Evolutionary conservation across 1,140 invertebrate genomes (phyloP).

Genomic region (Drosophila burlai): DNA sequence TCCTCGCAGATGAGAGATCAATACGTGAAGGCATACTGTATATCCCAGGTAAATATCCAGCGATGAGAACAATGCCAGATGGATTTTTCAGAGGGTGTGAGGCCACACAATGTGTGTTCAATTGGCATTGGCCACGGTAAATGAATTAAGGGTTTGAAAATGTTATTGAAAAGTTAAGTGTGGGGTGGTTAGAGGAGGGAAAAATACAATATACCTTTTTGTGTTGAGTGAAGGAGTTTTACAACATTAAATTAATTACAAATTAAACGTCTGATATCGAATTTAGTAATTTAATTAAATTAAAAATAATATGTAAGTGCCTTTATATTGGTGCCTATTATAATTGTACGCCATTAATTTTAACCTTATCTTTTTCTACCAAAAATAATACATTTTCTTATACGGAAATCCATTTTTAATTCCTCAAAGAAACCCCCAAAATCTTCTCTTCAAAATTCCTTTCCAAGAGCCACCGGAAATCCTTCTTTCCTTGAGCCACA

Average conservation of each 20-base stretch:
- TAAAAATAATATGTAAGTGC: not conserved
- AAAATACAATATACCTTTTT: not conserved
- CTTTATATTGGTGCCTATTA: not conserved
- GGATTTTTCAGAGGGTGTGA: slow-evolving; percentile 18
- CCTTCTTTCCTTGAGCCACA: not conserved
- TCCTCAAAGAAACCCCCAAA: not conserved
- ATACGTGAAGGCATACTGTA: slow-evolving; percentile 3
- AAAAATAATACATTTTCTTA: not conserved
- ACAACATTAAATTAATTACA: not conserved
- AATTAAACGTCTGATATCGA: no score
- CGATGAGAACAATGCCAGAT: slow-evolving; percentile 30
- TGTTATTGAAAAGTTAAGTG: slow-evolving; percentile 3
- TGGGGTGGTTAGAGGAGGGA: not conserved
- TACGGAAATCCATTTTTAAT: not conserved
- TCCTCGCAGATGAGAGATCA: slow-evolving; percentile 15
- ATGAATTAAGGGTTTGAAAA: slow-evolving; percentile 11
- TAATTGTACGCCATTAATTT: not conserved
- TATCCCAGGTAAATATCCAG: slow-evolving; percentile 37
- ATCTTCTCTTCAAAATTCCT: not conserved
- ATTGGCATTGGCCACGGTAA: slow-evolving; percentile 17
- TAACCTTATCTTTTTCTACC: not conserved
- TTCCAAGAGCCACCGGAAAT: slow-evolving; percentile 20
- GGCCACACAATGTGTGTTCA: slow-evolving; percentile 20
- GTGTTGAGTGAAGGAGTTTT: not conserved
- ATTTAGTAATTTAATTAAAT: not conserved